Base-by-base conservation (phyloP, 2,888 invertebrate genomes). In the Synanthedon myopaeformis region DNA sequence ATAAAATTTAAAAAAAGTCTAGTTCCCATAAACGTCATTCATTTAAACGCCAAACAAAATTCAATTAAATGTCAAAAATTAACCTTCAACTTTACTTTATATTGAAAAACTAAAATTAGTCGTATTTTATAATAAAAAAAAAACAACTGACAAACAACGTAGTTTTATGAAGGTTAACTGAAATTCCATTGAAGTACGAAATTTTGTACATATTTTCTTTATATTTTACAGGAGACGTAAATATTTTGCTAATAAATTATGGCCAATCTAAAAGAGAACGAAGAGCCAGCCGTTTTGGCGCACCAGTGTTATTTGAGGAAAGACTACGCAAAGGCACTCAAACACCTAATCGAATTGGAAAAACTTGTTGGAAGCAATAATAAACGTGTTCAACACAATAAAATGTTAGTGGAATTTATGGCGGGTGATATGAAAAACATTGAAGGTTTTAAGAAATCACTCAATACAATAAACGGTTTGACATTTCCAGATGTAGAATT, bases 371-470 rank as follows among this genome's bases (percentile, higher is more conserved):
- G 92, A 52, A 89, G 89, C 0, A 89, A 89, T 56, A 94, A 94
- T 76, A 90, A 92, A 57, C 92, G 94, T 70, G 91, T 95, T 2
- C 88, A 90, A 50, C 96, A 96, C 67, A 97, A 98, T 72, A 94
- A 93, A 79, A 92, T 93, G 28, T 92, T 97, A 0, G 92, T 92
- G 0, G 94, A 96, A 69, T 96, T 94, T 76, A 94, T 92, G 74
- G 91, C 91, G 58, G 90, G 89, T 54, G 92, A 92, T 51, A 89
- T 93, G 67, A 93, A 91, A 62, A 92, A 93, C 65, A 91, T 93
- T 12, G 93, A 93, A 54, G 88, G 90, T 53, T 92, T 96, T 65
- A 90, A 92, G 58, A 92, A 92, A 65, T 89, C 89, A 53, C 80
- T 96, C 19, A 89, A 89, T 41, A 86, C 90, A 19, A 82, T 93